phyloP scores from a whole-genome alignment of 1,140 invertebrate species.

The Micrasema minimum region DNA sequence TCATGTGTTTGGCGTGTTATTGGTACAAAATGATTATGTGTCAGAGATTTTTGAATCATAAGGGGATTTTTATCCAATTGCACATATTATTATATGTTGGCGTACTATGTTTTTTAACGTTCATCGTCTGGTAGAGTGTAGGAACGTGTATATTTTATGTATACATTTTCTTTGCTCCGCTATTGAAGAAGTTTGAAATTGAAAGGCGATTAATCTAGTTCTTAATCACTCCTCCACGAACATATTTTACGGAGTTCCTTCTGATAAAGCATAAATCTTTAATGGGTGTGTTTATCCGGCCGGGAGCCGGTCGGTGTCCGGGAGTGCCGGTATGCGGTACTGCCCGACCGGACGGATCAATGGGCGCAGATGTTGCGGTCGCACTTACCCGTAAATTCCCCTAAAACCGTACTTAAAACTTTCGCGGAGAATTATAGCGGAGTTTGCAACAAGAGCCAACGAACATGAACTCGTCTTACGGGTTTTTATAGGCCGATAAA shows the following conservation, averaged over 20 bases:
- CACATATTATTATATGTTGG: no score
- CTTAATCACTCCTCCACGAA: constrained; percentile 6
- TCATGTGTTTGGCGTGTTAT: no score
- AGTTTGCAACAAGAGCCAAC: constrained; percentile 20
- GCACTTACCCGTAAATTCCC: constrained; percentile 40
- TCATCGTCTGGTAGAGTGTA: no score
- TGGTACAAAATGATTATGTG: no score
- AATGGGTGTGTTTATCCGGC: constrained; percentile 46
- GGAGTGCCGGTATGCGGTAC: background rate
- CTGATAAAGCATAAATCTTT: constrained; percentile 38
- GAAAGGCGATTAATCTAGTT: constrained; percentile 9
- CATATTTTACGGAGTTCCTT: background rate
- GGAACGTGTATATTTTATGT: no score
- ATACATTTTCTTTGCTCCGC: no score
- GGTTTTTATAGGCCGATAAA: constrained; percentile 28
- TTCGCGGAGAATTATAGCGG: constrained; percentile 34
- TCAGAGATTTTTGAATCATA: no score
- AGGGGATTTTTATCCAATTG: no score
- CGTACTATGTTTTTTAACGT: no score
- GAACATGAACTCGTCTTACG: constrained; percentile 22
- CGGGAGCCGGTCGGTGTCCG: background rate
- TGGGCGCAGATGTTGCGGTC: constrained; percentile 43
- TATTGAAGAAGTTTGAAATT: constrained; percentile 20
- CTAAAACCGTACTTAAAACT: constrained; percentile 44
- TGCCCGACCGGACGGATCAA: constrained; percentile 24